Percentiles rank a stretch among this genome's conserved stretches.
These are phyloP conservation scores for Pardosa pseudoannulata DNA, from an alignment of 2,888 invertebrate genomes.

Conservation along the genomic window DNA sequence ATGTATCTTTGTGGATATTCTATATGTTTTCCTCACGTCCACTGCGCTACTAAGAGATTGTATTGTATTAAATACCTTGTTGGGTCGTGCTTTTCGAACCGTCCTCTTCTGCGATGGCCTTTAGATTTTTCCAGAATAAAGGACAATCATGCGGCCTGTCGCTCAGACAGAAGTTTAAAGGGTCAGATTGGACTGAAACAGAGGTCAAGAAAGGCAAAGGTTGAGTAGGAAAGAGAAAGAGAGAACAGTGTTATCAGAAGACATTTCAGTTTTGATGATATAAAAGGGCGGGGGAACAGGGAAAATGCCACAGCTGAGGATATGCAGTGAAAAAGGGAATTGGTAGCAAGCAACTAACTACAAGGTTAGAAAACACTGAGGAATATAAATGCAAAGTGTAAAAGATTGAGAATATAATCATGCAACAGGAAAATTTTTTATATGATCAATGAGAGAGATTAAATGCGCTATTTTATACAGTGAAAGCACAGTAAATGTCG, in stretches of 20 bases:
- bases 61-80: slow-evolving; percentile 54
- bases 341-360: neutral
- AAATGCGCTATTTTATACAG: too few relatives aligned
- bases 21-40: neutral
- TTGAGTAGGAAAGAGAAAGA: slow-evolving; percentile 45
- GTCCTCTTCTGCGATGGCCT: slow-evolving; percentile 65
- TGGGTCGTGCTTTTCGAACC: slow-evolving; percentile 31
- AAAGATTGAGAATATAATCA: neutral
- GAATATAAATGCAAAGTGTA: neutral
- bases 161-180: slow-evolving; percentile 62
- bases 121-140: slow-evolving; percentile 65
- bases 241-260: slow-evolving; percentile 6
- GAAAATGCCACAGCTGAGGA: neutral
- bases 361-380: neutral
- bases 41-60: slow-evolving; percentile 9
- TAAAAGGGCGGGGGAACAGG: slow-evolving; percentile 9
- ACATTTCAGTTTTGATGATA: slow-evolving; percentile 20
- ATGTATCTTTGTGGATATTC: too few relatives aligned
- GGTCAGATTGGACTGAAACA: slow-evolving; percentile 67
- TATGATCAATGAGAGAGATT: too few relatives aligned
- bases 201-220: slow-evolving; percentile 64
- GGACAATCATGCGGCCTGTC: slow-evolving; percentile 66
- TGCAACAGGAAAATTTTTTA: neutral
- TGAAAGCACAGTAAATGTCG: too few relatives aligned
- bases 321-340: neutral